Conservation (phyloP, 2,888 invertebrate genomes). For the Andrena trimmerana region DNA sequence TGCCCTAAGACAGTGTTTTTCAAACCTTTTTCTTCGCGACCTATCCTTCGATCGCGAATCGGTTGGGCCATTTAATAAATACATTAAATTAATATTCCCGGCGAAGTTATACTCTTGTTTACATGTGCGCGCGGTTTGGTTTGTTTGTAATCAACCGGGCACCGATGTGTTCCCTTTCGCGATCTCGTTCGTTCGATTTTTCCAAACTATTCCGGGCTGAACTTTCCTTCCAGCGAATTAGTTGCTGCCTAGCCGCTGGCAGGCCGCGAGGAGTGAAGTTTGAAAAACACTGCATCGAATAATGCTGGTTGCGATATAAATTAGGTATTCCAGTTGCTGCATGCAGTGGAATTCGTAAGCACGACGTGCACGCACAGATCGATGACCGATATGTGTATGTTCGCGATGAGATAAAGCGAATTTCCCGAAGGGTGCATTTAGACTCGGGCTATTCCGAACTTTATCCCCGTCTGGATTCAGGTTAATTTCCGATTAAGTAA, state of each 20-base stretch:
- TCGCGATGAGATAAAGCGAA: conserved; percentile 1
- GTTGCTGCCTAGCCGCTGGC: not conserved
- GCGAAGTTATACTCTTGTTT: not conserved
- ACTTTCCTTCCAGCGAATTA: conserved; percentile 19
- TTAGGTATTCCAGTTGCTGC: conserved; percentile 55
- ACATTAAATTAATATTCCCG: not conserved
- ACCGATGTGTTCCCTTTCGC: not conserved
- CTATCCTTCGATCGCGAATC: conserved; percentile 5
- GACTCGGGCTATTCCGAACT: no score
- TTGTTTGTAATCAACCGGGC: not conserved
- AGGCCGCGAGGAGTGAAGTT: conserved; percentile 4
- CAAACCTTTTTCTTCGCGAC: conserved; percentile 33
- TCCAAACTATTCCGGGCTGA: not conserved
- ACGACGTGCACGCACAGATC: conserved; percentile 62
- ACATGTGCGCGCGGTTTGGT: not conserved
- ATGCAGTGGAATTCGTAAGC: conserved; percentile 66
- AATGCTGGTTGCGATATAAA: conserved; percentile 35
- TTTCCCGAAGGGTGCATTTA: not conserved
- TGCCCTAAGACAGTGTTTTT: conserved; percentile 36
- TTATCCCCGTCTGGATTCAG: no score
- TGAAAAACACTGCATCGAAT: conserved; percentile 45
- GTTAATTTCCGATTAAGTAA: not conserved
- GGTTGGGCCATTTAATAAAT: not conserved
- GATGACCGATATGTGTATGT: conserved; percentile 28
- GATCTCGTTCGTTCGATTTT: not conserved